Evolutionary conservation across 2,888 invertebrate genomes (phyloP).

Genomic region (Synanthedon vespiformis): DNA sequence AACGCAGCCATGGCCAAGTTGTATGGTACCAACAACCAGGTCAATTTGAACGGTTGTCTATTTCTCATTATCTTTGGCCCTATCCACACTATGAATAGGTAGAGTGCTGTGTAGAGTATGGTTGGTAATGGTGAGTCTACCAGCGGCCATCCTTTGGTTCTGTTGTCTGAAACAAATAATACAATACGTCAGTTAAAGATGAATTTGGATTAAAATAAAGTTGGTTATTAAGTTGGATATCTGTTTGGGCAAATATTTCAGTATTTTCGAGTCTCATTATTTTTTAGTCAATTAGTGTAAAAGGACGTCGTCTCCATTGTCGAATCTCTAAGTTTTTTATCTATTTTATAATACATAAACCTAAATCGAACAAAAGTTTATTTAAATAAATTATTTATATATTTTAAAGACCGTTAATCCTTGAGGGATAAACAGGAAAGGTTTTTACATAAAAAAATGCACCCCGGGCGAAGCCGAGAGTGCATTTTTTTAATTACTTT

Average conservation of each 20-base stretch:
- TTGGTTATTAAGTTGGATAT: too few relatives aligned
- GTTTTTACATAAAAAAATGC: too few relatives aligned
- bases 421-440: too few relatives aligned
- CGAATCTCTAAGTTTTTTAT: too few relatives aligned
- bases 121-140: constrained; percentile 86
- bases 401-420: too few relatives aligned
- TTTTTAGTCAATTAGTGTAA: background rate
- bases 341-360: too few relatives aligned
- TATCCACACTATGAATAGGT: constrained; percentile 81
- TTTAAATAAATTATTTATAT: background rate
- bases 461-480: too few relatives aligned
- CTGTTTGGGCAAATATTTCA: background rate
- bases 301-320: too few relatives aligned
- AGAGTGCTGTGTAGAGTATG: constrained; percentile 75
- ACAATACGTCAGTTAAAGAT: background rate
- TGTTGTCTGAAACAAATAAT: constrained; percentile 72
- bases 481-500: too few relatives aligned
- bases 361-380: background rate
- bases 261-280: background rate
- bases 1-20: constrained; percentile 86
- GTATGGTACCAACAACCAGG: constrained; percentile 83
- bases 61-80: constrained; percentile 87
- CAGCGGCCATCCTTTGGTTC: constrained; percentile 87
- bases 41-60: constrained; percentile 80
- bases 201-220: too few relatives aligned